Conservation (phyloP, 2,797 vertebrate species). For the Geotrypetes seraphini region DNA sequence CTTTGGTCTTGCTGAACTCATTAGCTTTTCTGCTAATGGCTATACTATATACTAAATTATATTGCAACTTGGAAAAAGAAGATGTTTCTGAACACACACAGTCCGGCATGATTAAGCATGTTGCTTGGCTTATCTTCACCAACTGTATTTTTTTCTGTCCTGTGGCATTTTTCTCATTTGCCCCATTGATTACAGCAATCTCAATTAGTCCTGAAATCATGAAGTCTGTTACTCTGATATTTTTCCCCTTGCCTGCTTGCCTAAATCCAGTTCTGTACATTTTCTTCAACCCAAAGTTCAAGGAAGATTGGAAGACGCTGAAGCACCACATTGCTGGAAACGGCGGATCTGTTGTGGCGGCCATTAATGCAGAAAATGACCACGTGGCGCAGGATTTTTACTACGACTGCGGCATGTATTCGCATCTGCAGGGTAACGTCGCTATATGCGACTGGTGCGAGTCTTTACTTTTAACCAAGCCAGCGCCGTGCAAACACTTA, state of each 20-base stretch:
- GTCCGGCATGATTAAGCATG: conserved; percentile 78
- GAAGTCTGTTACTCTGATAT: conserved; percentile 91
- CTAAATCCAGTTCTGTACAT: conserved; percentile 89
- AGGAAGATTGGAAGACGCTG: conserved; percentile 85
- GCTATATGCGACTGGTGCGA: conserved; percentile 81
- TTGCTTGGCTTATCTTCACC: conserved; percentile 96
- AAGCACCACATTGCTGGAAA: conserved; percentile 38
- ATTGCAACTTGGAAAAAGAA: conserved; percentile 83
- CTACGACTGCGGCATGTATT: conserved; percentile 77
- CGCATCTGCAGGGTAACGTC: conserved; percentile 66
- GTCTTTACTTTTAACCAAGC: conserved; percentile 69
- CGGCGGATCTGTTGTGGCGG: conserved; percentile 20
- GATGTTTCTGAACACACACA: conserved; percentile 80
- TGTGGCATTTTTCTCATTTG: conserved; percentile 90
- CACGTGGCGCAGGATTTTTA: conserved; percentile 60
- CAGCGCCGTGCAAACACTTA: conserved; percentile 82
- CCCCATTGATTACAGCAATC: conserved; percentile 73
- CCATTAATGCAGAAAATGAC: conserved; percentile 48
- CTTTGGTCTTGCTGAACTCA: conserved; percentile 84
- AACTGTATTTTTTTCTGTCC: conserved; percentile 98
- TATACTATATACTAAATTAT: conserved; percentile 84
- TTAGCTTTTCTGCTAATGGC: conserved; percentile 86
- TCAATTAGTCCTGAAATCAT: conserved; percentile 87
- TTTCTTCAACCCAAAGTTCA: conserved; percentile 92
- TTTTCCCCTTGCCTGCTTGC: conserved; percentile 89